Evolutionary conservation across 2,113 vertebrate species (phyloP), one percentile per base, ranked within the genome.

Genomic region (Gallinago undulata): DNA sequence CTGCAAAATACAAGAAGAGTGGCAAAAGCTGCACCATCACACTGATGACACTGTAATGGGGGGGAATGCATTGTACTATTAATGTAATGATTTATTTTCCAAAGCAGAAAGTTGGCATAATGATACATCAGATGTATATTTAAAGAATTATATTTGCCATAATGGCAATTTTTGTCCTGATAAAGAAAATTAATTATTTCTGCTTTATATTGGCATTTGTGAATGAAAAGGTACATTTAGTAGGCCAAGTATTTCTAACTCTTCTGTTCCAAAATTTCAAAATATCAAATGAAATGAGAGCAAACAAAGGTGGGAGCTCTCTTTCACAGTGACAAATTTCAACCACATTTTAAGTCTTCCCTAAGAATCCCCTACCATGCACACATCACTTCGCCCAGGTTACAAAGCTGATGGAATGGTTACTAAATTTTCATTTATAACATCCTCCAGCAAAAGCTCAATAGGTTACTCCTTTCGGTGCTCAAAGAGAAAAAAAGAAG

Each of bases 391-490:
- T 98, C 81, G 64, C 98, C 98, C 98, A 98, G 98, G 98, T 98
- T 97, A 98, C 99, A 99, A 99, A 99, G 99, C 95, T 97, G 98
- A 99, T 85, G 99, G 99, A 99, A 99, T 98, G 95, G 98, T 98
- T 98, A 98, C 98, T 99, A 99, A 99, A 99, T 99, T 99, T 99
- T 99, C 99, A 99, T 99, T 99, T 99, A 99, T 99, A 99, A 99
- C 99, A 99, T 99, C 99, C 99, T 99, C 98, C 99, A 99, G 98
- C 99, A 99, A 99, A 99, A 99, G 99, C 99, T 99, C 98, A 98
- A 99, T 99, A 99, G 99, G 99, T 99, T 99, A 99, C 99, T 99
- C 99, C 99, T 99, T 99, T 99, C 98, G 99, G 99, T 98, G 98
- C 99, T 99, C 98, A 0, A 97, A 98, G 96, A 98, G 96, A 98